Conservation (phyloP, 2,113 vertebrate species). For the Anarhynchus alexandrinus region DNA sequence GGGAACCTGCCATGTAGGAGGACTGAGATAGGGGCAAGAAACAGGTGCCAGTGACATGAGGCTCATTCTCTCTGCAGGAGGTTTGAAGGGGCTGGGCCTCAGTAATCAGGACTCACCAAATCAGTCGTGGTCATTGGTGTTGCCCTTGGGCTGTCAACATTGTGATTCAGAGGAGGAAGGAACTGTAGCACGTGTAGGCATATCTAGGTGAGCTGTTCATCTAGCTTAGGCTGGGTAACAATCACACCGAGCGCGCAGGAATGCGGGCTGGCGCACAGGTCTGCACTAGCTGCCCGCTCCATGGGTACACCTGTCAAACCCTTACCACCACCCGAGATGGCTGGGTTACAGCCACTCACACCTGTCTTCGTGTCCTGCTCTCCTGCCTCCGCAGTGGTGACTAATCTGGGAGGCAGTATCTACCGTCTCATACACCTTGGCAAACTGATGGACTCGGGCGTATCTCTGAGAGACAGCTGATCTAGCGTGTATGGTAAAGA, state of each 20-base stretch:
- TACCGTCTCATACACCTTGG: neutral
- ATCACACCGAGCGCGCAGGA: rapidly evolving
- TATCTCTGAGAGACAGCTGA: neutral
- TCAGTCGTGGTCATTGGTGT: neutral
- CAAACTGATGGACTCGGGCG: rapidly evolving
- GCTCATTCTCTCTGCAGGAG: neutral
- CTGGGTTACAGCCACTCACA: neutral
- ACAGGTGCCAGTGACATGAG: neutral
- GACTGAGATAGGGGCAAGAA: neutral
- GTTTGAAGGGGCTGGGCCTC: neutral
- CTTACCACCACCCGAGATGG: no score
- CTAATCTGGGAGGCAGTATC: neutral
- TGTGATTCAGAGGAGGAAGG: neutral
- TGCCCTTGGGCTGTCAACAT: neutral
- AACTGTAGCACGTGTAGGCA: neutral
- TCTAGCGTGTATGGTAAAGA: rapidly evolving
- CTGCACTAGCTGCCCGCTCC: neutral
- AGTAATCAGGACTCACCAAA: neutral
- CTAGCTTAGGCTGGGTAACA: neutral
- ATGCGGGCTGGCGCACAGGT: neutral
- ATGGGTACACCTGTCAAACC: neutral
- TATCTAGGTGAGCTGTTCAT: neutral
- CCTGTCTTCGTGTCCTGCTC: neutral
- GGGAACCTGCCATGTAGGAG: neutral
- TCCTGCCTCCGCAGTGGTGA: neutral